phyloP scores from a whole-genome alignment of 2,888 invertebrate species.

The Dichetophora obliterata region DNA sequence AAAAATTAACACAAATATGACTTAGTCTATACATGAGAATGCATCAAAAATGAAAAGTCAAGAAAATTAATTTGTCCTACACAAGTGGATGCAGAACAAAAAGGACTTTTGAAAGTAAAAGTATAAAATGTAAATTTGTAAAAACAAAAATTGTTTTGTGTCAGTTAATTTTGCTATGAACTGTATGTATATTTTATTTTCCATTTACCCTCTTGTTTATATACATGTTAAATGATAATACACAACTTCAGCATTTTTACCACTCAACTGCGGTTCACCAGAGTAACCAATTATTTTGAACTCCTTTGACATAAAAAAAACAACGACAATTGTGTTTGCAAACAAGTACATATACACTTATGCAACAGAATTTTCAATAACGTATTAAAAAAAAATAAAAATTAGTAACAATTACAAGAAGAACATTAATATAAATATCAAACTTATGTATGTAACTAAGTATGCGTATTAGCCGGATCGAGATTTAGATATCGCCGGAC shows the following conservation, averaged over 20 bases:
- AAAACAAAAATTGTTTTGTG: too few relatives aligned
- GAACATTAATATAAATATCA: background rate
- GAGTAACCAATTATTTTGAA: slow-evolving; percentile 22
- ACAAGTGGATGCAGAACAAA: too few relatives aligned
- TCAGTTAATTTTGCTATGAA: too few relatives aligned
- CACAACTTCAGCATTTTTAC: background rate
- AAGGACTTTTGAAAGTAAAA: too few relatives aligned
- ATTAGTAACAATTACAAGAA: background rate
- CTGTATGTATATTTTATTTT: too few relatives aligned
- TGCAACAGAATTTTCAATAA: background rate
- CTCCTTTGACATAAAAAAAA: slow-evolving; percentile 12
- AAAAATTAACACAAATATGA: background rate
- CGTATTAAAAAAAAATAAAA: background rate
- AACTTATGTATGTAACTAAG: too few relatives aligned
- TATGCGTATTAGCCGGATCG: too few relatives aligned
- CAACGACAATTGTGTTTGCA: background rate
- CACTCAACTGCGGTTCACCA: slow-evolving; percentile 29
- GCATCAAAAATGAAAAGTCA: slow-evolving; percentile 25
- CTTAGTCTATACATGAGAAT: background rate
- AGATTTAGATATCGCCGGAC: too few relatives aligned
- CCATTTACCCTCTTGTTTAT: too few relatives aligned
- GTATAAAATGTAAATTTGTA: too few relatives aligned
- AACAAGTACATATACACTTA: slow-evolving; percentile 3
- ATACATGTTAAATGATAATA: too few relatives aligned
- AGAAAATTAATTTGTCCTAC: background rate